Evolutionary conservation across 2,888 invertebrate species (phyloP).

Genomic region (Campopleginae sp.): DNA sequence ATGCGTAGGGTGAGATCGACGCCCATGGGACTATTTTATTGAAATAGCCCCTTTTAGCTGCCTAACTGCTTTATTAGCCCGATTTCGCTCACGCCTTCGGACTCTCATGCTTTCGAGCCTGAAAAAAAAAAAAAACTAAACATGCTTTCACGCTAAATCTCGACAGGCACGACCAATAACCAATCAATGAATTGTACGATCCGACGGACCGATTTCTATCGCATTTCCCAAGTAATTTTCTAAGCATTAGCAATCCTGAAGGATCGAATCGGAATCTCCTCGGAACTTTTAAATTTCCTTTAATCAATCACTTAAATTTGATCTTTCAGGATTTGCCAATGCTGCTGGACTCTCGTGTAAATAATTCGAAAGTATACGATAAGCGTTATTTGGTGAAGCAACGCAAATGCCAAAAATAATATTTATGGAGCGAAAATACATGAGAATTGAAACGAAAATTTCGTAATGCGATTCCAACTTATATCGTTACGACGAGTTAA

Average conservation of each 20-base stretch:
- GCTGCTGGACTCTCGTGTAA: too few relatives aligned
- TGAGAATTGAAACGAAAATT: too few relatives aligned
- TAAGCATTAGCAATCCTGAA: background rate
- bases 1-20: conserved; percentile 72
- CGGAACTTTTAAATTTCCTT: background rate
- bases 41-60: conserved; percentile 76
- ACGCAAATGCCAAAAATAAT: too few relatives aligned
- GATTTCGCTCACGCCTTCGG: conserved; percentile 56
- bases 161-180: background rate
- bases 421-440: too few relatives aligned
- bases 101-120: conserved; percentile 50
- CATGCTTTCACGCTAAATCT: conserved; percentile 1
- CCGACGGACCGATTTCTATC: conserved; percentile 16
- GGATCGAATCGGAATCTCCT: background rate
- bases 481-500: too few relatives aligned
- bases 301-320: background rate
- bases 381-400: too few relatives aligned
- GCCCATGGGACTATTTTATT: conserved; percentile 78
- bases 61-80: conserved; percentile 77
- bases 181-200: conserved; percentile 16
- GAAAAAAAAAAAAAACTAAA: conserved; percentile 13
- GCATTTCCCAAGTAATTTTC: background rate
- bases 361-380: too few relatives aligned
- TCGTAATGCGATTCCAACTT: too few relatives aligned
- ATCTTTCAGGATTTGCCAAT: background rate